Evolutionary conservation across 2,888 invertebrate species (phyloP), one percentile per base, ranked within the genome.

Genomic region (Ypsolopha sequella): DNA sequence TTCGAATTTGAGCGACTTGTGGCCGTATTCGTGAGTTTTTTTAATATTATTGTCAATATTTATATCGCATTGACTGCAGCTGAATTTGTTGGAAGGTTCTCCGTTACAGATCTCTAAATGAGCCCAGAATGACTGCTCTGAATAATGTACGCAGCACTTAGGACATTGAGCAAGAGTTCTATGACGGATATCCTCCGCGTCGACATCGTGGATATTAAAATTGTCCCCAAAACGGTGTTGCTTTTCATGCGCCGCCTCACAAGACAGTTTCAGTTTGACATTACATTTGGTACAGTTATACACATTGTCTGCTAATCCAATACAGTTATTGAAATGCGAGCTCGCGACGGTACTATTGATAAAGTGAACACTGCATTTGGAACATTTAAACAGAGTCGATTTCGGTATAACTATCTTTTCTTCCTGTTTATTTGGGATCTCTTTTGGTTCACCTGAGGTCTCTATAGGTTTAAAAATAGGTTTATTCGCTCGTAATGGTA

Each of bases 301-400:
- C n/a, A 7, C 34, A 9, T 11, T n/a, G 10, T 1, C 10, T 44
- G 0, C 6, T 13, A 1, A 41, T 56, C 14, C 9, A 52, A 13
- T 63, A 65, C 0, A 36, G 11, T 48, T 48, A 2, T 38, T 58
- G 0, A 57, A n/a, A 6, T 70, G 68, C 0, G 58, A 52, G 0
- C 54, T 10, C 0, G 64, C 63, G 0, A 55, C 51, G 0, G 54
- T 58, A 7, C 61, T 60, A 0, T 60, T 64, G 0, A 66, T 8
- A 6, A 72, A 72, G 10, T 66, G 61, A 0, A 65, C 36, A 0
- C 57, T 53, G 14, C 75, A 76, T 0, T 58, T 55, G 0, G 58
- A 43, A 39, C 73, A 73, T 34, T 64, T 61, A 7, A 68, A 71
- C 7, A 73, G n/a, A 0, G 60, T 55, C 0, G 62, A 60, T 48